A percentile compares a stretch with the other conserved stretches of the same genome.
phyloP scores from a whole-genome alignment of 1,140 invertebrate species.

The Galendromus occidentalis region DNA sequence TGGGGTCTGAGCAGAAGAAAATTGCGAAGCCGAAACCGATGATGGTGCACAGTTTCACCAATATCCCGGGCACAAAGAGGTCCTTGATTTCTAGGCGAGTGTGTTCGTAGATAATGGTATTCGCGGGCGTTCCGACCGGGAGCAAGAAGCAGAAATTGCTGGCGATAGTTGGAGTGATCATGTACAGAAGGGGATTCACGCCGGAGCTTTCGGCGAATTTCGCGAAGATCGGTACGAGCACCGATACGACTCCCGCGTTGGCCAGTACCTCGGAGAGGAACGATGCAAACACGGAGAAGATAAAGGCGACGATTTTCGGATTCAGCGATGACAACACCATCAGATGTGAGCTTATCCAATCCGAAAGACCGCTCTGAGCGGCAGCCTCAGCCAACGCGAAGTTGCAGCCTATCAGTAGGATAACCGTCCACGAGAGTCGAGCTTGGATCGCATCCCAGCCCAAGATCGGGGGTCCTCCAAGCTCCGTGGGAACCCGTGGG shows the following conservation, averaged over 20 bases:
- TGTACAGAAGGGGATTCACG: background rate
- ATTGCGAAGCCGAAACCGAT: background rate
- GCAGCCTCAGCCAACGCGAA: background rate
- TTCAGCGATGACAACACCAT: background rate
- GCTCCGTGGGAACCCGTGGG: background rate
- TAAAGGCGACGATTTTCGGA: background rate
- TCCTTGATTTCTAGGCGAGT: background rate
- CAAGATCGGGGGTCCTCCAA: background rate
- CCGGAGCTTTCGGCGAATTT: background rate
- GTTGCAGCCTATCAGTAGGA: background rate
- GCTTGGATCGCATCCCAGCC: background rate
- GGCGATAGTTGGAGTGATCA: background rate
- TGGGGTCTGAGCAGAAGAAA: background rate
- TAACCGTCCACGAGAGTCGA: background rate
- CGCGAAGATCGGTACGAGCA: background rate
- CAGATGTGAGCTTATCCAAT: constrained; percentile 32
- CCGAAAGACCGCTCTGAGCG: constrained; percentile 38
- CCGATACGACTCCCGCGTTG: background rate
- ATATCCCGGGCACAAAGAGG: background rate
- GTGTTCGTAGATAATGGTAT: background rate
- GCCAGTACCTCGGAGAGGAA: background rate
- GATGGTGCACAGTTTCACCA: background rate
- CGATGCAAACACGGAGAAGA: background rate
- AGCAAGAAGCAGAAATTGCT: background rate
- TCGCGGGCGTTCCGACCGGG: background rate